phyloP scores from a whole-genome alignment of 2,113 vertebrate species.

The Lasiurus cinereus region DNA sequence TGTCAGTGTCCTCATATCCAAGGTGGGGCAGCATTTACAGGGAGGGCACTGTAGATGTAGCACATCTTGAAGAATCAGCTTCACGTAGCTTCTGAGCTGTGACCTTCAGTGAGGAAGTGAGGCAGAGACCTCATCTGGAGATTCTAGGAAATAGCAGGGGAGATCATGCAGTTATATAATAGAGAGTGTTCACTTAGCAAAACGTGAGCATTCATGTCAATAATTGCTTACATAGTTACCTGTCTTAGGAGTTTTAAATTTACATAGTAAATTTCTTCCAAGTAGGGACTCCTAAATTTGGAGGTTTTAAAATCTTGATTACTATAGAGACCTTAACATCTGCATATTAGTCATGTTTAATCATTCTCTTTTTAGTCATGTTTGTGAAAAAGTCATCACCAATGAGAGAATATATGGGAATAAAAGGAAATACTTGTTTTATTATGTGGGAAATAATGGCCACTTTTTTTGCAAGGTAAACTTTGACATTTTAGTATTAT shows the following conservation, averaged over 20 bases:
- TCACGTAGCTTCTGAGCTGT: background rate
- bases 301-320: constrained; percentile 3
- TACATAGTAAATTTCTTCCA: background rate
- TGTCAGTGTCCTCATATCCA: background rate
- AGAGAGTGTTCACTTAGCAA: background rate
- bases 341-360: background rate
- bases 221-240: background rate
- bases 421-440: constrained; percentile 18
- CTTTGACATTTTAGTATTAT: background rate
- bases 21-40: background rate
- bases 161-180: background rate
- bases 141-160: background rate
- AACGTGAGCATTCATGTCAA: background rate
- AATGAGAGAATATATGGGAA: background rate
- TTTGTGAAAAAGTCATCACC: background rate
- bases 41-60: background rate
- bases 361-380: background rate
- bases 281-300: background rate
- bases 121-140: constrained; percentile 38
- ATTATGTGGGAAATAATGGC: background rate
- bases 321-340: background rate
- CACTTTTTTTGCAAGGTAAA: background rate
- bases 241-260: constrained; percentile 6
- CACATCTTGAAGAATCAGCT: background rate
- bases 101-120: background rate